Evolutionary conservation across 1,140 invertebrate genomes (phyloP).

Genomic region (Scaptodrosophila lebanonensis): DNA sequence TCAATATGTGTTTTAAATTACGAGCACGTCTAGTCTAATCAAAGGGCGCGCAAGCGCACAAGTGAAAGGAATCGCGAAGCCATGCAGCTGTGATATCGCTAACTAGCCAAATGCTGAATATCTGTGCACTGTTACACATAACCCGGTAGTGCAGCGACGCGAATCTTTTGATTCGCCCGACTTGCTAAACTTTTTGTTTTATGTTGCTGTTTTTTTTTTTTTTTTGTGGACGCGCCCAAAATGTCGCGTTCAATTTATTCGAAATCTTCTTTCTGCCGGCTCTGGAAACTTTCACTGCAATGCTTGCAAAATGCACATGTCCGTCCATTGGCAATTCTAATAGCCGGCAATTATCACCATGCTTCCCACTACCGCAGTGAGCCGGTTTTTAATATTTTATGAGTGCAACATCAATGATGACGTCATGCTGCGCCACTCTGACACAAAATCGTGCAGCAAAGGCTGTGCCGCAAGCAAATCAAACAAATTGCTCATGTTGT

Average conservation of each 20-base stretch:
- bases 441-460: slow-evolving; percentile 8
- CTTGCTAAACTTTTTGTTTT: slow-evolving; percentile 2
- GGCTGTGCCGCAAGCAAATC: background rate
- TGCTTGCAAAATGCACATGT: slow-evolving; percentile 32
- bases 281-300: slow-evolving; percentile 35
- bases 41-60: slow-evolving; percentile 22
- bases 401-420: slow-evolving; percentile 22
- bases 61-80: slow-evolving; percentile 66
- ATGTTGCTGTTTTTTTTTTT: slow-evolving; percentile 22
- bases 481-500: too few species aligned
- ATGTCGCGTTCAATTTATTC: slow-evolving; percentile 11
- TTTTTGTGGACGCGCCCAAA: slow-evolving; percentile 8
- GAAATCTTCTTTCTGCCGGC: background rate
- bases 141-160: slow-evolving; percentile 67
- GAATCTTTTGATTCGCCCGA: slow-evolving; percentile 13
- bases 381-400: slow-evolving; percentile 33
- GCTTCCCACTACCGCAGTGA: slow-evolving; percentile 40
- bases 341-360: slow-evolving; percentile 52
- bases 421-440: slow-evolving; percentile 21
- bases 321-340: slow-evolving; percentile 57
- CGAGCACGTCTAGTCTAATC: slow-evolving; percentile 50
- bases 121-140: slow-evolving; percentile 51
- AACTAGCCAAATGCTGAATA: slow-evolving; percentile 43
- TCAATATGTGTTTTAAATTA: slow-evolving; percentile 23
- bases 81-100: slow-evolving; percentile 61